Evolutionary conservation across 37 sponge, comb jelly and placozoan genomes (phyloP), one percentile per base, ranked within the genome.

Genomic region (Cladorhizidae sp.): DNA sequence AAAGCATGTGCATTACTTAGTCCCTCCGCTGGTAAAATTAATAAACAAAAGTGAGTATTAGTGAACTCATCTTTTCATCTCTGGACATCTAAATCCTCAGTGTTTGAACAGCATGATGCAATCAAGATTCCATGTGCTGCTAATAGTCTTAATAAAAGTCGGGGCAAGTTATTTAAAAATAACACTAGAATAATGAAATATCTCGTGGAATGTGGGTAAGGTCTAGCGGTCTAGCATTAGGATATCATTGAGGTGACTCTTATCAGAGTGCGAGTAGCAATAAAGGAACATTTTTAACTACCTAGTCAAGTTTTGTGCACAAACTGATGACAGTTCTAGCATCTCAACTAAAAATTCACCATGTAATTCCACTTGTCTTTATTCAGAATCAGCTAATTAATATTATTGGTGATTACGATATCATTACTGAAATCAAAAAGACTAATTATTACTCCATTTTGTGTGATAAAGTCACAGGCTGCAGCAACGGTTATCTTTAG

Each of bases 321-420:
- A 45, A 45, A 45, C 49, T 45, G 49, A 45, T 45, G 9, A 45
- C 49, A 45, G n/a, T 9, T 45, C 49, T 45, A 45, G 5, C 49
- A 45, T 45, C 49, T 45, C 49, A 45, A 12, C 49, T 45, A 45
- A 45, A 45, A 45, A 45, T 45, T 35, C 68, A 20, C 68, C 68
- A 20, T 31, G 68, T 25, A 67, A 67, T 67, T 35, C 68, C 38
- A 67, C 31, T 18, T 67, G 31, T 38, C n/a, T 32, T 7, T 67
- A 67, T 67, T 32, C 68, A 67, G 68, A 67, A 67, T 14, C 32
- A 67, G 31, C 38, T 67, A 36, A 35, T 67, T 35, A 29, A 35
- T 36, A 14, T 67, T 32, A 67, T 67, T 67, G 68, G 68, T 67
- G n/a, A 25, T 20, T 17, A 67, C 32, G 7, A 67, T 35, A 12